Base-by-base conservation (phyloP, 2,113 vertebrate genomes). In the Forbesichthys agassizii region DNA sequence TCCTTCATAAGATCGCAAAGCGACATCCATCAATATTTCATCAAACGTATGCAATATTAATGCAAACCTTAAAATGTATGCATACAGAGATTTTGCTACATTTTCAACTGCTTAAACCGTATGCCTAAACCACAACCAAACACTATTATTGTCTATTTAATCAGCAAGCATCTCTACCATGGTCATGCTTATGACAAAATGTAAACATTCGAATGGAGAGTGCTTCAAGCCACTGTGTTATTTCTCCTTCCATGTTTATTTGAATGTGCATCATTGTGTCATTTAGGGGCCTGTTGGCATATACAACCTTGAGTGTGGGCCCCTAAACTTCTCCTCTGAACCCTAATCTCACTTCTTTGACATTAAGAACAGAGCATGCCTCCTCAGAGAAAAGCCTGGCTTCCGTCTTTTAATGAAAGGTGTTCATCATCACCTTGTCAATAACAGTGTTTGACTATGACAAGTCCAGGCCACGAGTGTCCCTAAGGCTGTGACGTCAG, bases 361-460 rank as follows among this genome's bases (percentile, higher is more conserved):
- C 80, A 80, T 84, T 86, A 74, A 75, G 71, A 75, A 73, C 63
- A n/a, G 52, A 84, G 70, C 77, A 82, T 66, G 70, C 59, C 78
- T 70, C 64, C 69, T 56, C 65, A 61, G 61, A 86, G 78, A 68
- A 75, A 81, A 85, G 55, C 63, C 73, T 51, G 64, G 55, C 67
- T 76, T 77, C 68, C 74, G 68, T 72, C 70, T 86, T 84, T 87
- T 88, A 84, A 90, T 90, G 88, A 91, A 89, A 92, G 82, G 81
- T 88, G 87, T 89, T 91, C 86, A 88, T 91, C 90, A 88, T 90
- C 87, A 79, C 84, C 84, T 87, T 90, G 89, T 91, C 88, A 85
- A 82, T 78, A 86, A 73, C 81, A 79, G 78, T 86, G 81, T 78
- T 80, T 61, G 84, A 71, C 74, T 59, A 83, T 63, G 80, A 90